phyloP scores from a whole-genome alignment of 2,113 vertebrate genomes.

The Rattus norvegicus region DNA sequence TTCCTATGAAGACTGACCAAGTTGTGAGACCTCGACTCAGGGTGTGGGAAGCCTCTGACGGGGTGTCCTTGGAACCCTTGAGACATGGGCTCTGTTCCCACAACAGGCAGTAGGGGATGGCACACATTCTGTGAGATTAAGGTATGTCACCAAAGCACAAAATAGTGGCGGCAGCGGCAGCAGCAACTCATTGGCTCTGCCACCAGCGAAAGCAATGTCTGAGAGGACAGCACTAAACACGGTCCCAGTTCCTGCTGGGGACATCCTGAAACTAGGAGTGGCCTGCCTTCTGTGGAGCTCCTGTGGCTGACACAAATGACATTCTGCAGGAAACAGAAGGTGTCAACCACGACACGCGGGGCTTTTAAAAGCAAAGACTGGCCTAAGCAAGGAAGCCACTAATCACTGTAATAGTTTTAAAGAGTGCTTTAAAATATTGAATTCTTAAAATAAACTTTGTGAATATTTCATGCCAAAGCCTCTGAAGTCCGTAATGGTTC shows the following conservation, averaged over 20 bases:
- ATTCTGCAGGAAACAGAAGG: slow-evolving; percentile 31
- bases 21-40: background rate
- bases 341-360: background rate
- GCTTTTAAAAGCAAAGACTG: slow-evolving; percentile 69
- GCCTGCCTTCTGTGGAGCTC: background rate
- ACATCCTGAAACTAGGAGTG: background rate
- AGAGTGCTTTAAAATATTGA: slow-evolving; percentile 78
- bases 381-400: slow-evolving; percentile 57
- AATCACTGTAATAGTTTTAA: slow-evolving; percentile 67
- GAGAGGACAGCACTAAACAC: background rate
- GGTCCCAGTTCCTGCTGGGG: slow-evolving; percentile 8
- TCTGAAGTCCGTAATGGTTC: slow-evolving; percentile 73
- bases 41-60: background rate
- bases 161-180: background rate
- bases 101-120: background rate
- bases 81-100: background rate
- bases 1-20: background rate
- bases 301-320: background rate
- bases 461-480: slow-evolving; percentile 78
- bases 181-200: background rate
- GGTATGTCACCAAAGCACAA: background rate
- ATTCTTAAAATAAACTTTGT: slow-evolving; percentile 80
- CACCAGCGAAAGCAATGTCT: background rate
- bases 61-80: background rate
- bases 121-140: background rate